phyloP scores from a whole-genome alignment of 2,888 invertebrate genomes.

The Vannuccia rotundouncinata region DNA sequence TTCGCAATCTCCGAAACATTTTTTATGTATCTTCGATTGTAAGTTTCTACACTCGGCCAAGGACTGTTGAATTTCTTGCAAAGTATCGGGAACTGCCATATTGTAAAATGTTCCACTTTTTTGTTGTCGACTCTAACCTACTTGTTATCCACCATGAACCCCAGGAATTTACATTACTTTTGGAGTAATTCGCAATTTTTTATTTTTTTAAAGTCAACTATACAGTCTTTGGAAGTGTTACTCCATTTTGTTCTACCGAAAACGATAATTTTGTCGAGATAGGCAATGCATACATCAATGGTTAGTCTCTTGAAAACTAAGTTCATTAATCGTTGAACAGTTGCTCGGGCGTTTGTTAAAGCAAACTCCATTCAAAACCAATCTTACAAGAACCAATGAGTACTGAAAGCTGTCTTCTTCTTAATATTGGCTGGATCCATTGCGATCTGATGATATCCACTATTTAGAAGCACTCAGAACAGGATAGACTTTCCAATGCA shows the following conservation, averaged over 20 bases:
- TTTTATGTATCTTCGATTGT: neutral
- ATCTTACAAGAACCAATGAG: neutral
- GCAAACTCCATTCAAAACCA: neutral
- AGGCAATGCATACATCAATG: neutral
- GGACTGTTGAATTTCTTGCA: neutral
- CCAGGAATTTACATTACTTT: neutral
- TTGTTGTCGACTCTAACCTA: neutral
- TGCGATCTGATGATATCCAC: no score
- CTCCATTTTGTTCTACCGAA: neutral
- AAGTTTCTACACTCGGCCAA: neutral
- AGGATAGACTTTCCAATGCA: no score
- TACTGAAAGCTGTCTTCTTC: neutral
- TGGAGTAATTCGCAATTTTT: no score
- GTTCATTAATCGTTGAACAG: neutral
- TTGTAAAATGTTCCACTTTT: neutral
- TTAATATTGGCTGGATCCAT: no score
- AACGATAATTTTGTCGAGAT: neutral
- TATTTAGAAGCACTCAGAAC: no score
- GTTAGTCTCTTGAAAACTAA: neutral
- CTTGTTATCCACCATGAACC: neutral
- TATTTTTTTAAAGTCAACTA: no score
- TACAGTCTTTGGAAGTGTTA: neutral
- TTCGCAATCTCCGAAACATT: neutral
- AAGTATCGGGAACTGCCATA: neutral
- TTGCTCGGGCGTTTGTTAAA: neutral